phyloP scores from a whole-genome alignment of 2,888 invertebrate species.

The Andrena dorsata region DNA sequence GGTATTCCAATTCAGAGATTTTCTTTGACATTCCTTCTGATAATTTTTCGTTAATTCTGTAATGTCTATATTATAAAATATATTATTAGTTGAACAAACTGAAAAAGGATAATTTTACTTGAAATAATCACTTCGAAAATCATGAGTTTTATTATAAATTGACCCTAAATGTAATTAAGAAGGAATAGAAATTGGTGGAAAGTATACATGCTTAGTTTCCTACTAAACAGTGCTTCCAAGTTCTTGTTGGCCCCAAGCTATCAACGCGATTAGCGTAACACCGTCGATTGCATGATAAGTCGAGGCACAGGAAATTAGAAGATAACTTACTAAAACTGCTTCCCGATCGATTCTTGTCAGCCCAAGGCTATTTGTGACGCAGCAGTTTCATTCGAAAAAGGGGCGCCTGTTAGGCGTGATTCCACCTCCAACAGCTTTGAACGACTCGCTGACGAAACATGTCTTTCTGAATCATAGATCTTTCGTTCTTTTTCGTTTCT shows the following conservation, averaged over 20 bases:
- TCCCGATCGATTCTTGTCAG: slow-evolving; percentile 65
- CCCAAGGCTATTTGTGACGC: slow-evolving; percentile 62
- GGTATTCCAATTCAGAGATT: no score
- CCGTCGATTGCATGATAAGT: slow-evolving; percentile 48
- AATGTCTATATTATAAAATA: no score
- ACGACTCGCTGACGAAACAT: neutral
- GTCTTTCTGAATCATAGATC: no score
- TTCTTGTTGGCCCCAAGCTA: slow-evolving; percentile 47
- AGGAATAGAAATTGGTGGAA: neutral
- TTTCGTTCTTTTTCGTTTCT: no score
- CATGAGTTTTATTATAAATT: neutral
- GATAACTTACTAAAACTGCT: slow-evolving; percentile 68
- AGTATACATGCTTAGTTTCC: neutral
- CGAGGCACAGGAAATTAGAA: slow-evolving; percentile 62
- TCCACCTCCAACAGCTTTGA: slow-evolving; percentile 32
- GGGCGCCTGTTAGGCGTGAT: slow-evolving; percentile 42
- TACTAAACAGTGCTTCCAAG: slow-evolving; percentile 9
- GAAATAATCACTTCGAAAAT: no score
- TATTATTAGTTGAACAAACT: no score
- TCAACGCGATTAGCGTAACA: slow-evolving; percentile 50
- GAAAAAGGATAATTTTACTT: no score
- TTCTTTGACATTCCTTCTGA: no score
- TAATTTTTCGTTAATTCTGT: no score
- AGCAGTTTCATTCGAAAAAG: slow-evolving; percentile 56
- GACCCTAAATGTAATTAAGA: neutral